Base-by-base conservation (phyloP, 2,113 vertebrate genomes). In the Menidia beryllina region DNA sequence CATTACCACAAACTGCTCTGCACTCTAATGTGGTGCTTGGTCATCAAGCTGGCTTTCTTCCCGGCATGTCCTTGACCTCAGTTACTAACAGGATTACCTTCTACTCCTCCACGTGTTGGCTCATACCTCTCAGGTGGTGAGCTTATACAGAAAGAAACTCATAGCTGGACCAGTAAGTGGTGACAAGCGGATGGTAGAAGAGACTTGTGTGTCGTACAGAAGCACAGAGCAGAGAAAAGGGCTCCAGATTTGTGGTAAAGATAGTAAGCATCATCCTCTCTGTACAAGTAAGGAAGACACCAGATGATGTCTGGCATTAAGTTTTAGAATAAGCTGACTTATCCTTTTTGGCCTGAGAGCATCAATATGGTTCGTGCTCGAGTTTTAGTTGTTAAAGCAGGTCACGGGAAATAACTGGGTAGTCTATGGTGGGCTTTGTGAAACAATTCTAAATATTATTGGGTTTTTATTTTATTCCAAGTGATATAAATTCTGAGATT, bases 21-120 rank as follows among this genome's bases (percentile, higher is more conserved):
- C 43, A 24, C 24, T 47, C 60, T 75, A 54, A 74, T 14, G 3
- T 59, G 43, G 36, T 81, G 63, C 52, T 63, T 65, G 64, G 49
- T 79, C 79, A 85, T 76, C 72, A 76, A 61, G 69, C 77, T 76
- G 74, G 79, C 66, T 61, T 43, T 61, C 56, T 26, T 53, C 57
- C 45, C 76, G 64, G 63, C 83, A 64, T 77, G 89, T 87, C 90
- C 89, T 92, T 93, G 90, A 92, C 91, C 89, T 85, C 34, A 77
- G 73, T 25, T 57, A 36, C 72, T 93, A 92, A 93, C 82, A 78
- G 82, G 93, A 93, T 94, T 91, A 92, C 66, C 61, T 86, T 20
- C 77, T 86, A 68, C 82, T 75, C 75, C 62, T 69, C 68, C 88
- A 88, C 81, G 69, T 89, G 88, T 59, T 66, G 72, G 77, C 60